phyloP scores from a whole-genome alignment of 2,113 vertebrate species.

The Ciconia stormi region DNA sequence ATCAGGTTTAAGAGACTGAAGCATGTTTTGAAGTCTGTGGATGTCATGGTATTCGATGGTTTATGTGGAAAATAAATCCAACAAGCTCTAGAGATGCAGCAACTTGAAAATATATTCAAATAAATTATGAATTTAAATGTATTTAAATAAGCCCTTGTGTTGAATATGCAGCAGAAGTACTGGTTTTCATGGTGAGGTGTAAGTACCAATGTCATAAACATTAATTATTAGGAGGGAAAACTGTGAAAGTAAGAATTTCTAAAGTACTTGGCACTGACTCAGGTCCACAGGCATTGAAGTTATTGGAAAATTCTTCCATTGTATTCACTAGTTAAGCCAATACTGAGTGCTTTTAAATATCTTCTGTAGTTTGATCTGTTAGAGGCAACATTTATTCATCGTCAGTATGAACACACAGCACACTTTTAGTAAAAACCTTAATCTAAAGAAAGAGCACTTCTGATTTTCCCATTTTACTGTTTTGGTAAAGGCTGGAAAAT shows the following conservation, averaged over 20 bases:
- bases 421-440: neutral
- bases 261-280: neutral
- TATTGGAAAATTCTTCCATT: neutral
- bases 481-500: neutral
- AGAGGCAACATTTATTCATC: neutral
- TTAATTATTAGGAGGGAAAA: neutral
- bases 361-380: neutral
- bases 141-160: neutral
- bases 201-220: neutral
- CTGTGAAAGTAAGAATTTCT: neutral
- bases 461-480: neutral
- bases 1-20: conserved; percentile 37
- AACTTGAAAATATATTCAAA: neutral
- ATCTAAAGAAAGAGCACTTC: neutral
- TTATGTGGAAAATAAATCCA: neutral
- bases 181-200: neutral
- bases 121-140: neutral
- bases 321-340: neutral
- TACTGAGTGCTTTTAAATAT: neutral
- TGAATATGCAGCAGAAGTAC: neutral
- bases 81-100: neutral
- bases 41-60: neutral
- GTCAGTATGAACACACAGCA: neutral
- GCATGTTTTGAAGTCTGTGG: neutral
- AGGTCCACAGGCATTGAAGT: neutral